phyloP scores from a whole-genome alignment of 2,797 vertebrate genomes.

The Chelon auratus region DNA sequence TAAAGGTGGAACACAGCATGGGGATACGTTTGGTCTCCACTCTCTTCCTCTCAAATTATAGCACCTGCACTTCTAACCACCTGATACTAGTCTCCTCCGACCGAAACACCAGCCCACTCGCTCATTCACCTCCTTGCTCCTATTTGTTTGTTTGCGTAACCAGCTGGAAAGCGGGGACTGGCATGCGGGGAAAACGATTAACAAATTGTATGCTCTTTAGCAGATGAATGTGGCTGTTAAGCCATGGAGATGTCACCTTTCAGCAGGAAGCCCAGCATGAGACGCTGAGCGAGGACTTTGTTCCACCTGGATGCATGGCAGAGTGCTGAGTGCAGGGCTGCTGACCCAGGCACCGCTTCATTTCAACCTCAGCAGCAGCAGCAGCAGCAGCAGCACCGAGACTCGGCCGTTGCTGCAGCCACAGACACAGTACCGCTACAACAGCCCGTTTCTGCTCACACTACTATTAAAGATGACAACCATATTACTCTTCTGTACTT shows the following conservation, averaged over 20 bases:
- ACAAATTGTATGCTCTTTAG: constrained; percentile 83
- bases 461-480: constrained; percentile 39
- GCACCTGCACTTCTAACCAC: constrained; percentile 37
- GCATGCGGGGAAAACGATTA: constrained; percentile 73
- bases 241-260: constrained; percentile 79
- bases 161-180: constrained; percentile 68
- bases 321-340: constrained; percentile 79
- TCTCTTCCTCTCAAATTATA: constrained; percentile 50
- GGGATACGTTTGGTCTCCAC: constrained; percentile 5
- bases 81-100: constrained; percentile 36
- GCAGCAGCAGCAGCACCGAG: constrained; percentile 65
- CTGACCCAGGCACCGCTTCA: constrained; percentile 82
- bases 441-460: constrained; percentile 42
- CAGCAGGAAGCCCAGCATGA: constrained; percentile 74
- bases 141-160: constrained; percentile 76
- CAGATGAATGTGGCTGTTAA: constrained; percentile 79
- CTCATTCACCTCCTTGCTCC: constrained; percentile 59
- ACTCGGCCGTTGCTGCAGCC: constrained; percentile 39
- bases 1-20: constrained; percentile 26
- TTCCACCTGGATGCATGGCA: constrained; percentile 81
- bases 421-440: constrained; percentile 40
- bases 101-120: constrained; percentile 40
- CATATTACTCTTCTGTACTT: constrained; percentile 29
- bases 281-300: constrained; percentile 78
- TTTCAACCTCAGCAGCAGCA: constrained; percentile 74